Base-by-base conservation (phyloP, 2,797 vertebrate genomes). In the Periophthalmus magnuspinnatus region DNA sequence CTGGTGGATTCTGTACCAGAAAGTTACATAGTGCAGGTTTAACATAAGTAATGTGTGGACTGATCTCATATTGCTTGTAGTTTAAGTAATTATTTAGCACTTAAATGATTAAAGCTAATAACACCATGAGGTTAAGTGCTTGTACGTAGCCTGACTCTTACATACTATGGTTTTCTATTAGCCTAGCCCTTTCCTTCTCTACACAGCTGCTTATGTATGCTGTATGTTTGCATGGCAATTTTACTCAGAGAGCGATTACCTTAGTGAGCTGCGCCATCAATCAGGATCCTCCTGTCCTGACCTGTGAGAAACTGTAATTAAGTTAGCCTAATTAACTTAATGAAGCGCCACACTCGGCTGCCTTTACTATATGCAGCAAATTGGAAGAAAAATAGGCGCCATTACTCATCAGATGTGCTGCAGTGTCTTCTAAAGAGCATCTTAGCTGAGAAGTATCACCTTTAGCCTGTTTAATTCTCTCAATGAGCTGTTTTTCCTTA, bases 241-340 rank as follows among this genome's bases (percentile, higher is more conserved):
- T 77, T 83, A 87, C 93, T 89, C 83, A 85, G 78, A 88, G 91
- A 88, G 91, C 92, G 89, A 94, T 95, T 94, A 94, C 91, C 93
- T 94, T 94, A 93, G 91, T 84, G 92, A 90, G 89, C 86, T 69
- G 79, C 58, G 79, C 91, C 94, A 93, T 96, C 94, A 95, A 93
- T 95, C 94, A 95, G 88, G 89, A 75, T 86, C 89, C 92, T 91
- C 94, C 87, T 85, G 86, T 91, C 93, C 89, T 93, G 94, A 95
- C 93, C 92, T 92, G 93, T 88, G 91, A 94, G 94, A 92, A 88
- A 91, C 87, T 88, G 90, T 94, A 95, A 95, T 97, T 94, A 95
- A 94, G 88, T 95, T 94, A 94, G 89, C 87, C 90, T 95, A 95
- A 96, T 96, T 95, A 95, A 93, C 90, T 93, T 95, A 95, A 95